Conservation (phyloP, 2,113 vertebrate genomes). For the Falcunculus frontatus region DNA sequence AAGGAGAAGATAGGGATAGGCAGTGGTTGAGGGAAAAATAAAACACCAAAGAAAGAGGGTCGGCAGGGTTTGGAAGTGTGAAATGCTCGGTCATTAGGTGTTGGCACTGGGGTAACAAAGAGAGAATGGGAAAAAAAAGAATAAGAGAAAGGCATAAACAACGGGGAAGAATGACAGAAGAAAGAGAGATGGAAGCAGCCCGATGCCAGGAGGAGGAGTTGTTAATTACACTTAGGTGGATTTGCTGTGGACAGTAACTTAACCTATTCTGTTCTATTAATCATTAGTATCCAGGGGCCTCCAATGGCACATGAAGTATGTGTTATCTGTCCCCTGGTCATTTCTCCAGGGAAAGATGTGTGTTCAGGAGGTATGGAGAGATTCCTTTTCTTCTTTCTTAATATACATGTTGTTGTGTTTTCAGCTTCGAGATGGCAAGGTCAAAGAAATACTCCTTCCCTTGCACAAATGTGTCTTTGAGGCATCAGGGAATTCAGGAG, state of each 20-base stretch:
- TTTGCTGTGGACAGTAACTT: background rate
- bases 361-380: background rate
- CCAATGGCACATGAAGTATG: constrained; percentile 22
- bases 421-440: constrained; percentile 35
- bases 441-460: constrained; percentile 54
- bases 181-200: background rate
- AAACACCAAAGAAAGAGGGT: background rate
- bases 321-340: background rate
- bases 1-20: background rate
- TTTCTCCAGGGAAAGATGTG: constrained; percentile 19
- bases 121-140: background rate
- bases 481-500: background rate
- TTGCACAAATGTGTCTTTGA: constrained; percentile 44
- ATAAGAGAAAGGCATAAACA: background rate
- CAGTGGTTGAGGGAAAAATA: background rate
- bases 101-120: background rate
- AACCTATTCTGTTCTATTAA: constrained; percentile 12
- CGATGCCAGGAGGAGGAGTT: background rate
- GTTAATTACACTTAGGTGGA: constrained; percentile 20
- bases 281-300: background rate
- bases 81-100: background rate
- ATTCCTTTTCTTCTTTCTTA: constrained; percentile 45
- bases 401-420: constrained; percentile 47
- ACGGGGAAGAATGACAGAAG: background rate
- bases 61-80: background rate